phyloP scores from a whole-genome alignment of 1,140 invertebrate genomes.

The Laupala kohalensis region DNA sequence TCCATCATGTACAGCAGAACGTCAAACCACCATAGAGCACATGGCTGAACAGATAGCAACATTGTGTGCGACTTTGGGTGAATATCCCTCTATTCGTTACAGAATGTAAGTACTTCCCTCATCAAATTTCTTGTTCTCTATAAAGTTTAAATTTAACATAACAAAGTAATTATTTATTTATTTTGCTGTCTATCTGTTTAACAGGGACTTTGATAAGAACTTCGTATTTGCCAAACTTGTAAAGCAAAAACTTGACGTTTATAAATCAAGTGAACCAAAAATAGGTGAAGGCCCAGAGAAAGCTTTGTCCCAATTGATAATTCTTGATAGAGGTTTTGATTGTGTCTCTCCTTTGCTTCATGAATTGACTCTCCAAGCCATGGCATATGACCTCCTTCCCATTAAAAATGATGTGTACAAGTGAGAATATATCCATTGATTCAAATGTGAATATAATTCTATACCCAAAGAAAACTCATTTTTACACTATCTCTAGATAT shows the following conservation, averaged over 20 bases:
- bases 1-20: conserved; percentile 57
- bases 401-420: conserved; percentile 99
- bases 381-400: conserved; percentile 96
- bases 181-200: conserved; percentile 19
- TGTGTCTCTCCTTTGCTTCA: conserved; percentile 94
- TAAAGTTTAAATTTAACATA: no score
- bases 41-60: conserved; percentile 99
- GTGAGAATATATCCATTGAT: conserved; percentile 36
- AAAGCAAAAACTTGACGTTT: conserved; percentile 97
- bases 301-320: conserved; percentile 88
- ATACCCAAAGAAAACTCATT: background rate
- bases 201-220: conserved; percentile 88
- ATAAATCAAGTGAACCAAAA: conserved; percentile 99
- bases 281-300: conserved; percentile 98
- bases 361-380: conserved; percentile 96
- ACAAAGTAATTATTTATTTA: no score
- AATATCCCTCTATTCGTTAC: conserved; percentile 95
- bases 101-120: conserved; percentile 61
- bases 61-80: conserved; percentile 93
- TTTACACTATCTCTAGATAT: conserved; percentile 42
- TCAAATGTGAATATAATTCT: background rate
- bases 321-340: conserved; percentile 97
- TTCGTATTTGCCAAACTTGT: conserved; percentile 93
- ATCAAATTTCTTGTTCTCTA: no score
- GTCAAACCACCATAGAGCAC: conserved; percentile 73